phyloP scores from a whole-genome alignment of 2,113 vertebrate genomes.

The Nestor notabilis region DNA sequence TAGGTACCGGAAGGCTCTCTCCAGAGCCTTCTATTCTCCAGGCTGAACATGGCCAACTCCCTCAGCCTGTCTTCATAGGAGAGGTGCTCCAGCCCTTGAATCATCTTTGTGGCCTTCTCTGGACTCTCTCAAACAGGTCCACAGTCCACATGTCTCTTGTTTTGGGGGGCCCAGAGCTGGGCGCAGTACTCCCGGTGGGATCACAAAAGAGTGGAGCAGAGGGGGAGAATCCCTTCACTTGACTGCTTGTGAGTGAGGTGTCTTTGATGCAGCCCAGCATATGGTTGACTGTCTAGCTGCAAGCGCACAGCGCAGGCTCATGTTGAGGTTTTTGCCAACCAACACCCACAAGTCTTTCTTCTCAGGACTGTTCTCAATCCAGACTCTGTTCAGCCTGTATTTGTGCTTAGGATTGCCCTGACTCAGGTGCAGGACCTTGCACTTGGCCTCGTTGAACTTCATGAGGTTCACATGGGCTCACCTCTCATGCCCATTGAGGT shows the following conservation, averaged over 20 bases:
- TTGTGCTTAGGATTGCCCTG: neutral
- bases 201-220: neutral
- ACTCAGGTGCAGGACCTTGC: neutral
- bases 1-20: neutral
- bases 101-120: neutral
- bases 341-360: neutral
- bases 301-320: neutral
- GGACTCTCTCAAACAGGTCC: neutral
- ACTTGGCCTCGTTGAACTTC: neutral
- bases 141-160: neutral
- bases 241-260: neutral
- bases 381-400: neutral
- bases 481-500: neutral
- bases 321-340: neutral
- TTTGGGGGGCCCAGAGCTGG: neutral
- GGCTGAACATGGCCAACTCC: neutral
- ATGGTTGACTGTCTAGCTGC: neutral
- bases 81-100: neutral
- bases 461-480: neutral
- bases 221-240: neutral
- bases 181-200: neutral
- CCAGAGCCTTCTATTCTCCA: neutral
- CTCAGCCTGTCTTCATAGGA: neutral
- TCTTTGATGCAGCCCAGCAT: neutral
- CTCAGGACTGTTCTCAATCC: neutral